Evolutionary conservation across 2,797 vertebrate genomes (phyloP), one percentile per base, ranked within the genome.

Genomic region (Danio aesculapii): DNA sequence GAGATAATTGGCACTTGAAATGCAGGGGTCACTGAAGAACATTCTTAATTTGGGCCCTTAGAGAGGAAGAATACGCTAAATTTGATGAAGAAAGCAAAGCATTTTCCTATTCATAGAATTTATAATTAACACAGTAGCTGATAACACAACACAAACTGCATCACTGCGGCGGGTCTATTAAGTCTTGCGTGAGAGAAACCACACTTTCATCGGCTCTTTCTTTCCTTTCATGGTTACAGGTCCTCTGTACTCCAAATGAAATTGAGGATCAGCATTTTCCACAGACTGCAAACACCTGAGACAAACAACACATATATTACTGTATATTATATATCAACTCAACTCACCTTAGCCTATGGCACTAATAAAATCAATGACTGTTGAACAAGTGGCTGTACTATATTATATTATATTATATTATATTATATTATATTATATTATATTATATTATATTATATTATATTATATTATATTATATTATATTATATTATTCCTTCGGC

Each of bases 181-280:
- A 85, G 84, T 92, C 88, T 95, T 97, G 91, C 98, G 96, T 79
- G 98, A 98, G 77, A 99, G 94, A 93, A 99, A 99, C 96, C 96
- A 99, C 88, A 99, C 98, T 92, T 98, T 96, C 98, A 99, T 99
- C 11, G 98, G 98, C 8, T 99, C 98, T 89, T 97, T 99, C 91
- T 98, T 99, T 64, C 98, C 98, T 92, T 99, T 99, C 98, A 99
- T 99, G 89, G 95, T 95, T 88, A 99, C 79, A 0, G 97, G 98
- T 72, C 98, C 98, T 85, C 98, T 93, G 86, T 98, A 95, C 84
- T 97, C 95, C 92, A 99, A 83, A 53, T 96, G 92, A 88, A 99
- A 99, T 84, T 99, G 97, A 70, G 96, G 95, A 87, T 99, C 97
- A 6, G 97, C 95, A 44, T 99, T 99, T 90, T 99, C 98, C 13